These are phyloP conservation scores for Neosilurus mollespiculum DNA, from an alignment of 2,797 vertebrate species.

Conservation along the genomic window DNA sequence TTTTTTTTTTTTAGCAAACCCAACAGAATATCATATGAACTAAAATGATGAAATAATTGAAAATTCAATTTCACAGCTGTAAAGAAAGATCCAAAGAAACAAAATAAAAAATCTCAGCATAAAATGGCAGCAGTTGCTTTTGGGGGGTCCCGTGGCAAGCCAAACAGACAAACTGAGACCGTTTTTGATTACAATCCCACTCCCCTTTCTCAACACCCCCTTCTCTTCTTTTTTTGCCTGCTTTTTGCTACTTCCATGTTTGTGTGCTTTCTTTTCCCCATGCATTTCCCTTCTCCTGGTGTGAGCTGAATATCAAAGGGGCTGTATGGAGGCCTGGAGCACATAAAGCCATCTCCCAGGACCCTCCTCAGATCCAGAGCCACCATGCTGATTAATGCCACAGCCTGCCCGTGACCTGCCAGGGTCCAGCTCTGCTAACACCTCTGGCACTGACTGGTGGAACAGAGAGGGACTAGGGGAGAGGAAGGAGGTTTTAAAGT, in stretches of 20 bases:
- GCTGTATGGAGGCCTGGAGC: slow-evolving; percentile 79
- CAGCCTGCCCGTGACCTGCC: slow-evolving; percentile 68
- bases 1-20: neutral
- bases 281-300: slow-evolving; percentile 84
- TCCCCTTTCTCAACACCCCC: slow-evolving; percentile 55
- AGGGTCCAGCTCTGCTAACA: slow-evolving; percentile 60
- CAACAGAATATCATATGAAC: neutral
- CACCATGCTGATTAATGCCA: slow-evolving; percentile 79
- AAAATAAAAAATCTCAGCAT: slow-evolving; percentile 57
- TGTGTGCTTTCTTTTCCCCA: slow-evolving; percentile 71
- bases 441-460: slow-evolving; percentile 67
- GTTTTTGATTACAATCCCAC: slow-evolving; percentile 77
- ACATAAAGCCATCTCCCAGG: slow-evolving; percentile 75
- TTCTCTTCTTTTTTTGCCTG: slow-evolving; percentile 50
- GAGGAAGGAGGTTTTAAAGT: slow-evolving; percentile 67
- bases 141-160: slow-evolving; percentile 84
- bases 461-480: slow-evolving; percentile 62
- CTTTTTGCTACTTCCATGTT: slow-evolving; percentile 78
- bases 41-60: neutral
- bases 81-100: slow-evolving; percentile 29
- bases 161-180: slow-evolving; percentile 81
- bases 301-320: slow-evolving; percentile 90
- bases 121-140: slow-evolving; percentile 77
- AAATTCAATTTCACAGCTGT: neutral
- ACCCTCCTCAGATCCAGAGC: slow-evolving; percentile 76